Conservation (phyloP, 2,797 vertebrate species). For the Trachurus trachurus region DNA sequence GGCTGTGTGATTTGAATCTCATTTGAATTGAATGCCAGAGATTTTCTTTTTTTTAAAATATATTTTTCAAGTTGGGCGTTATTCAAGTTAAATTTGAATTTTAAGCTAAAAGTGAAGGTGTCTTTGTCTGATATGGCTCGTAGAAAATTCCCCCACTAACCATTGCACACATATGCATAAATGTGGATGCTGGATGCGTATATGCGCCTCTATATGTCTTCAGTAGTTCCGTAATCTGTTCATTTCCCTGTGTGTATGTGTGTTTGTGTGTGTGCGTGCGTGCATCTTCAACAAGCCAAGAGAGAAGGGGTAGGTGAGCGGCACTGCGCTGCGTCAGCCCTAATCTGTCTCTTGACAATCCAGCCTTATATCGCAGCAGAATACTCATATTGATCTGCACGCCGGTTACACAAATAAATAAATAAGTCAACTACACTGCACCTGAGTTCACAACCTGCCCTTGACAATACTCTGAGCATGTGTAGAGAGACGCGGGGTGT, state of each 20-base stretch:
- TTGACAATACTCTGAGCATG: constrained; percentile 75
- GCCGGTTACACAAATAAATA: constrained; percentile 83
- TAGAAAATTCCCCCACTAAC: neutral
- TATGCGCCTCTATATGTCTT: constrained; percentile 19
- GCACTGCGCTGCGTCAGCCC: constrained; percentile 64
- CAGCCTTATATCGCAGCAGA: constrained; percentile 74
- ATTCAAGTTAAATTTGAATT: constrained; percentile 8
- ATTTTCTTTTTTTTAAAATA: neutral
- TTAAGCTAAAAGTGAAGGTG: constrained; percentile 15
- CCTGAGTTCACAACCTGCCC: constrained; percentile 84
- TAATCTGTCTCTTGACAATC: constrained; percentile 79
- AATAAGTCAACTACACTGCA: constrained; percentile 78
- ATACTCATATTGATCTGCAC: constrained; percentile 84
- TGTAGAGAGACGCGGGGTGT: constrained; percentile 56
- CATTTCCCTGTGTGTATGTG: constrained; percentile 8
- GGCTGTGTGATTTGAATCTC: constrained; percentile 51
- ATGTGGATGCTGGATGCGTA: neutral
- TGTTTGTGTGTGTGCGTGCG: neutral
- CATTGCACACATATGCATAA: neutral
- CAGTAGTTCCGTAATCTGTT: constrained; percentile 1
- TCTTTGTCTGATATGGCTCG: neutral
- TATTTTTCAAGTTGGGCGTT: neutral
- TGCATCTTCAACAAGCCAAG: constrained; percentile 46
- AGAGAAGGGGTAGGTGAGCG: constrained; percentile 56
- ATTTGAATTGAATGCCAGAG: constrained; percentile 29